A percentile compares a stretch with the other conserved stretches of the same genome.
Evolutionary conservation across 2,113 vertebrate genomes (phyloP).

Genomic region (Aptenodytes forsteri): DNA sequence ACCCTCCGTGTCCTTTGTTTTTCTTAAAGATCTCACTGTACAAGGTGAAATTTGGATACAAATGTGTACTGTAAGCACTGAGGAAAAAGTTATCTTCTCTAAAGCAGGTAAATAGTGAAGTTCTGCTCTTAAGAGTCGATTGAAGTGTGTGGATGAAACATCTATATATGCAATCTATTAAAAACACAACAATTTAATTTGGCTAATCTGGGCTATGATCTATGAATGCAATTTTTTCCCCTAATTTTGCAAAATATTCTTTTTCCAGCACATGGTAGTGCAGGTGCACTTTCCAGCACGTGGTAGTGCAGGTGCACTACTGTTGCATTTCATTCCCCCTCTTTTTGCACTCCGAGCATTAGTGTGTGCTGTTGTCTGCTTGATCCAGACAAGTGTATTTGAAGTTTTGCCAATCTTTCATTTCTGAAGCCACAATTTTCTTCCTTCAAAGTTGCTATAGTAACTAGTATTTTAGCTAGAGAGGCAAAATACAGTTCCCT

Average conservation of each 20-base stretch:
- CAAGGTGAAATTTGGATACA: slow-evolving; percentile 80
- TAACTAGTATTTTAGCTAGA: slow-evolving; percentile 73
- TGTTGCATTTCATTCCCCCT: slow-evolving; percentile 29
- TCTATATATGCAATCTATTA: slow-evolving; percentile 92
- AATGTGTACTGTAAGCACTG: slow-evolving; percentile 85
- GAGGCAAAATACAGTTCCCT: slow-evolving; percentile 72
- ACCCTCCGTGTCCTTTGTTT: slow-evolving; percentile 80
- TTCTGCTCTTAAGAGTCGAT: slow-evolving; percentile 85
- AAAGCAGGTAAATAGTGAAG: slow-evolving; percentile 89
- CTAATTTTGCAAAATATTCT: slow-evolving; percentile 27
- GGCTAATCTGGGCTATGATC: slow-evolving; percentile 68
- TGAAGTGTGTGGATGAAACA: slow-evolving; percentile 88
- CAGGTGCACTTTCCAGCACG: slow-evolving; percentile 15
- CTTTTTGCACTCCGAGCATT: slow-evolving; percentile 22
- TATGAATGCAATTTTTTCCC: slow-evolving; percentile 34
- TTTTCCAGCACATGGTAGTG: slow-evolving; percentile 25
- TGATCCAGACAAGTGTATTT: slow-evolving; percentile 66
- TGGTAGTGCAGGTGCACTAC: slow-evolving; percentile 25
- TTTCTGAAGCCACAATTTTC: slow-evolving; percentile 59
- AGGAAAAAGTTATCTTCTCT: slow-evolving; percentile 80
- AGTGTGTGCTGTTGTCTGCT: slow-evolving; percentile 44
- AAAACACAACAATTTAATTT: slow-evolving; percentile 72
- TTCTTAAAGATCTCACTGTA: slow-evolving; percentile 87
- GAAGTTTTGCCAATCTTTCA: slow-evolving; percentile 62
- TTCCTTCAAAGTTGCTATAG: slow-evolving; percentile 67